Conservation (phyloP, 2,113 vertebrate species). For the Myxocyprinus asiaticus region DNA sequence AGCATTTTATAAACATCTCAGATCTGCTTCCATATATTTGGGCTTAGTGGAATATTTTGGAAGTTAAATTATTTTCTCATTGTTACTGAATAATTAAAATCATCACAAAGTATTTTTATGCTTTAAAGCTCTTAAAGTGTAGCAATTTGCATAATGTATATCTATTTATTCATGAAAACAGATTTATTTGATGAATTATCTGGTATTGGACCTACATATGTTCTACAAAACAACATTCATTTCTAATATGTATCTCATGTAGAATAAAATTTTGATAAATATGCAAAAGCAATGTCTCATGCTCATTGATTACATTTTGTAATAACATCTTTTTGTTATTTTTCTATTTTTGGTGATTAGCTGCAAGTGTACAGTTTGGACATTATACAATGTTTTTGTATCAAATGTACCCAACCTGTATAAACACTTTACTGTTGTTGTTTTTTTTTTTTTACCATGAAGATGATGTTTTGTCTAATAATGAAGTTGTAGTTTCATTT, state of each 20-base stretch:
- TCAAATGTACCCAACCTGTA: too few species aligned
- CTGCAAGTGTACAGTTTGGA: too few species aligned
- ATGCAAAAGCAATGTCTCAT: conserved; percentile 28
- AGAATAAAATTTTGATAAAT: conserved; percentile 71
- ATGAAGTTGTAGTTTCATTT: too few species aligned
- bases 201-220: conserved; percentile 61
- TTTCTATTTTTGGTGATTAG: too few species aligned
- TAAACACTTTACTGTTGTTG: not conserved
- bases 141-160: conserved; percentile 61
- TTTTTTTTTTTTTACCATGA: not conserved
- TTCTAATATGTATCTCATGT: conserved; percentile 66
- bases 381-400: too few species aligned
- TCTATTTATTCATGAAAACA: conserved; percentile 70
- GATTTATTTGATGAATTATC: conserved; percentile 65
- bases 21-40: conserved; percentile 34
- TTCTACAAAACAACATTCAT: conserved; percentile 55
- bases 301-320: not conserved
- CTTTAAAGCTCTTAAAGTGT: conserved; percentile 55
- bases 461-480: not conserved
- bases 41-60: conserved; percentile 42
- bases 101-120: conserved; percentile 48
- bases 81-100: conserved; percentile 42
- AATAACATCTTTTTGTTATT: not conserved
- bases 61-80: conserved; percentile 55
- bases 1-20: conserved; percentile 20